Base-by-base conservation (phyloP, 1,140 invertebrate species). In the Asobara japonica region DNA sequence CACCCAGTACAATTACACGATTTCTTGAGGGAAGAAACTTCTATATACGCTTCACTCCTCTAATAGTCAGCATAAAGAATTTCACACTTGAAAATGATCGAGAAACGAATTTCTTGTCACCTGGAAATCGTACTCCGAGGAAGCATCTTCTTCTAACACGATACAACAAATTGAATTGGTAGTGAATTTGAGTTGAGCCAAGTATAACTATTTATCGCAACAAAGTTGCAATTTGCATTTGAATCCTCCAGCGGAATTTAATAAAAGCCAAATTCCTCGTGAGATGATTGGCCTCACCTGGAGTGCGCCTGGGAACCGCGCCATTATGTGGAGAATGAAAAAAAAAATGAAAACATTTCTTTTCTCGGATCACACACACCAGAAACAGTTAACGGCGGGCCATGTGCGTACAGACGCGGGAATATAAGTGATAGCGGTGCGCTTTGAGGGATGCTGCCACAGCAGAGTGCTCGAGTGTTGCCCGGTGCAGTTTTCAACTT, bases 371-470 rank as follows among this genome's bases (percentile, higher is more conserved):
- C 38, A 29, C 3, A 16, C 38, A 48, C 27, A 67, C 36, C 36
- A 41, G 31, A 38, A 60, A 33, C 36, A n/a, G 20, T 70, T 70
- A 45, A 70, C 30, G 7, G 16, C n/a, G 67, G 81, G 83, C 83
- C 83, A 85, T 85, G 83, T 83, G 83, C 77, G 64, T 61, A 29
- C 3, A 70, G 22, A 27, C 36, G 16, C 20, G n/a, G 60, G 13
- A 31, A 76, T 66, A 77, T 78, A 78, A 79, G 62, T 78, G 82
- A 83, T 85, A 84, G 83, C 29, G 29, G 60, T 30, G 18, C 1
- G 2, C 51, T 56, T 56, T 56, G 51, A 56, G 51, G 22, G 22
- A 56, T 56, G 51, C 0, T 56, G 51, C 1, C 20, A 10, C 51
- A 3, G 51, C 41, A 56, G 73, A 68, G 66, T 65, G 66, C 72